Base-by-base conservation (phyloP, 2,113 vertebrate species). In the Sander lucioperca region DNA sequence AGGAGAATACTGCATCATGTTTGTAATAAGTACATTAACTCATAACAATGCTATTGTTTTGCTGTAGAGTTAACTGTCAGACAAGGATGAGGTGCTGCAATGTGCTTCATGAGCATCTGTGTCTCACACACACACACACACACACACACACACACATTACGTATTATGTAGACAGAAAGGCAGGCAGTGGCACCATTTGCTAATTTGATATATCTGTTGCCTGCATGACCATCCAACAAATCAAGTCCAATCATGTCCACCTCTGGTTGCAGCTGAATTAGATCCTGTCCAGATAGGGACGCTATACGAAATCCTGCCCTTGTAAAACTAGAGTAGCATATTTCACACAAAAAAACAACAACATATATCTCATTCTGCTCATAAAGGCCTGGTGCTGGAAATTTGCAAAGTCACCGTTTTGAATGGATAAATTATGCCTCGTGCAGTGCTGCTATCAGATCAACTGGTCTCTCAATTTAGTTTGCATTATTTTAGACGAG, bases 131-230 rank as follows among this genome's bases (percentile, higher is more conserved):
- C 18, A 30, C 30, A 74, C 27, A 47, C 71, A 71, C 53, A 56
- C 53, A 56, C 21, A 54, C 21, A 54, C 45, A 50, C 57, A 6
- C 65, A 68, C 50, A 59, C 14, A 23, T 15, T 23, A 80, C 19
- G 53, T 59, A 70, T 36, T 14, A 23, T 50, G 39, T 13, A 53
- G 58, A 57, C 77, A 74, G 58, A 63, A 50, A 64, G 54, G 50
- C 56, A 69, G 61, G 36, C 33, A 50, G 73, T 80, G 70, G 33
- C 80, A 75, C 75, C 70, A 67, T 79, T 71, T 83, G 45, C 53
- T 65, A 70, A 79, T 76, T 56, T 62, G 54, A 73, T 73, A 48
- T 50, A 61, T 67, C 50, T 77, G 79, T 63, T 74, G 66, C 71
- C 33, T 57, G 45, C 19, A 50, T 76, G 80, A 67, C 33, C 58